Base-by-base conservation (phyloP, 2,797 vertebrate genomes). In the Ceryle rudis region DNA sequence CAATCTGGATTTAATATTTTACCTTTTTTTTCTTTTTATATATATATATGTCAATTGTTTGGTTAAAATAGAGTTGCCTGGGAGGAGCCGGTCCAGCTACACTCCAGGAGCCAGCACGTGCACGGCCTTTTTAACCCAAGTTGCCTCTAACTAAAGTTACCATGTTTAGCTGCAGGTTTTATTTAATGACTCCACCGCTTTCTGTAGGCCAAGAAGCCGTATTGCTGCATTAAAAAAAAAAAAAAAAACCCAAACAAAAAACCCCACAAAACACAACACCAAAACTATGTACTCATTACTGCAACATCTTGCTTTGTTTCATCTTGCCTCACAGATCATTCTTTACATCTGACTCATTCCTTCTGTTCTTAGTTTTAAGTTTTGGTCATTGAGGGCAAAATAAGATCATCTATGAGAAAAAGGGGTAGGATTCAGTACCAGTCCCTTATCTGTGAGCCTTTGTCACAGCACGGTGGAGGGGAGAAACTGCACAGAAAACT, bases 81-180 rank as follows among this genome's bases (percentile, higher is more conserved):
- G 3, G 13, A 6, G 64, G 41, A 33, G 14, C 42, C 17, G 25
- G 23, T 25, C 6, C 5, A 3, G 37, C 19, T 10, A 3, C 14
- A 0, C 9, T 7, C 1, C 2, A 16, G 39, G 17, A 52, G 25
- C 14, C 46, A 60, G 3, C 5, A 1, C 35, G 18, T 12, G 3
- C 41, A 8, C 1, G 28, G 37, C 52, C 11, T 39, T 70, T 33
- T 29, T 3, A 65, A 35, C 57, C 11, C 22, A 33, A 37, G 49
- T 29, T 52, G 15, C 26, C 15, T 28, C 29, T 58, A 18, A 33
- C 33, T 10, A 39, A 20, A 20, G 33, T 26, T 47, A 47, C 29
- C 17, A 2, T 13, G 57, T 73, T 35, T 49, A 81, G 55, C n/a
- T 77, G 42, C 57, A 58, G n/a, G 4, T 37, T 74, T 79, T 33